Base-by-base conservation (phyloP, 2,797 vertebrate genomes). In the Semaprochilodus insignis region DNA sequence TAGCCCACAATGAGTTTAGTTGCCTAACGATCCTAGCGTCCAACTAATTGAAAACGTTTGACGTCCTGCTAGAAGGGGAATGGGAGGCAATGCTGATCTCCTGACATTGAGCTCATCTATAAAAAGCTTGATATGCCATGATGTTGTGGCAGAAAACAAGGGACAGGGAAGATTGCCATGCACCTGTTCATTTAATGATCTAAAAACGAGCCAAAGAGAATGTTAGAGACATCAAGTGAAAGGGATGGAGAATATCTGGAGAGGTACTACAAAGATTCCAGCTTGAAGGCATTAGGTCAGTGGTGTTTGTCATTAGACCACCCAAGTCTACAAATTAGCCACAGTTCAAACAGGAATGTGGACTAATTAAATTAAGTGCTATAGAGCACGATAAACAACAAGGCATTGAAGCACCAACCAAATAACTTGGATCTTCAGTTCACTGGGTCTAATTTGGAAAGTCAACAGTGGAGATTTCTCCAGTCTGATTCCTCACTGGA, bases 31-130 rank as follows among this genome's bases (percentile, higher is more conserved):
- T 71, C 74, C 71, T 63, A 59, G 66, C 44, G 27, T 74, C 59
- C 54, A 62, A 79, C 82, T 86, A 84, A 87, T 86, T 81, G 84
- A 80, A 86, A 84, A 86, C 52, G 59, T 44, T 31, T 48, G 54
- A 60, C 44, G 63, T 70, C 57, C 34, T 60, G 65, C 25, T 55
- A 48, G 60, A 60, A 74, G 48, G 59, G 36, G 78, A 74, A 70
- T 31, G 23, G 66, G 73, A 70, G 66, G 67, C 36, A 52, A 40
- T 34, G 34, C 15, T 83, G 67, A 86, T 81, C 82, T 82, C 59
- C 67, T 67, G 44, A 83, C 72, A 69, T 40, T 71, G 54, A 70
- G 80, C 81, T 81, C 23, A 74, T 74, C 69, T 83, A 81, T 69
- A 81, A 75, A 83, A 65, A 71, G 62, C 63, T 78, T 80, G 66